A percentile compares a stretch with the other conserved stretches of the same genome.
Evolutionary conservation across 2,888 invertebrate genomes (phyloP).

Genomic region (Protophormia terraenovae): DNA sequence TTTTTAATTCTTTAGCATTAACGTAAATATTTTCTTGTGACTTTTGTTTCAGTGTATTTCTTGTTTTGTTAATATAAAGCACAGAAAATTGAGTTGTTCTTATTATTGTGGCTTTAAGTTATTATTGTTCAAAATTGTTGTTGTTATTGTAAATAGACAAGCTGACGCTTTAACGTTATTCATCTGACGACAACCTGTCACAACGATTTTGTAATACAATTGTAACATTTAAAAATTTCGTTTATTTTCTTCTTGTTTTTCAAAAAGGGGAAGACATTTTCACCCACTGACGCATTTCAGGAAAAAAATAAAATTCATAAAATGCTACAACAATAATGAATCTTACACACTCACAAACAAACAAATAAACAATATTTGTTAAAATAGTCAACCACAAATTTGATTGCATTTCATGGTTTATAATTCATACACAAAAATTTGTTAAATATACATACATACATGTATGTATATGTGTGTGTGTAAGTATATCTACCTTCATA

Average conservation of each 20-base stretch:
- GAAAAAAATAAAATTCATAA: slow-evolving; percentile 28
- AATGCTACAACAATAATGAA: slow-evolving; percentile 36
- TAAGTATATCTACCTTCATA: background rate
- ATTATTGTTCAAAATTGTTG: slow-evolving; percentile 27
- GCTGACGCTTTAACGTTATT: slow-evolving; percentile 66
- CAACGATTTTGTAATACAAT: slow-evolving; percentile 64
- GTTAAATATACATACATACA: slow-evolving; percentile 39
- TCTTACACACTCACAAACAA: slow-evolving; percentile 25
- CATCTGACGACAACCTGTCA: slow-evolving; percentile 68
- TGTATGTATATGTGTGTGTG: too few relatives aligned
- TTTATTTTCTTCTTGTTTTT: background rate
- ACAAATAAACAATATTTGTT: slow-evolving; percentile 73
- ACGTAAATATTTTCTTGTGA: background rate
- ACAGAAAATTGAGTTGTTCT: slow-evolving; percentile 63
- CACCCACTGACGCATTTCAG: slow-evolving; percentile 38
- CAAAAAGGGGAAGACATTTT: slow-evolving; percentile 32
- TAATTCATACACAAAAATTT: slow-evolving; percentile 72
- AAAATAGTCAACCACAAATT: slow-evolving; percentile 80
- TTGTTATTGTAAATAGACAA: slow-evolving; percentile 64
- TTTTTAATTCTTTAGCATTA: background rate
- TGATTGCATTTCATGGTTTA: slow-evolving; percentile 80
- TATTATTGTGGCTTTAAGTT: slow-evolving; percentile 42
- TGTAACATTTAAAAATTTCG: slow-evolving; percentile 62
- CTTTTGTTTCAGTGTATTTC: slow-evolving; percentile 35
- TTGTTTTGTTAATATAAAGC: slow-evolving; percentile 41